Conservation (phyloP, 64 coral and sea anemone genomes). For the Montipora foliosa region DNA sequence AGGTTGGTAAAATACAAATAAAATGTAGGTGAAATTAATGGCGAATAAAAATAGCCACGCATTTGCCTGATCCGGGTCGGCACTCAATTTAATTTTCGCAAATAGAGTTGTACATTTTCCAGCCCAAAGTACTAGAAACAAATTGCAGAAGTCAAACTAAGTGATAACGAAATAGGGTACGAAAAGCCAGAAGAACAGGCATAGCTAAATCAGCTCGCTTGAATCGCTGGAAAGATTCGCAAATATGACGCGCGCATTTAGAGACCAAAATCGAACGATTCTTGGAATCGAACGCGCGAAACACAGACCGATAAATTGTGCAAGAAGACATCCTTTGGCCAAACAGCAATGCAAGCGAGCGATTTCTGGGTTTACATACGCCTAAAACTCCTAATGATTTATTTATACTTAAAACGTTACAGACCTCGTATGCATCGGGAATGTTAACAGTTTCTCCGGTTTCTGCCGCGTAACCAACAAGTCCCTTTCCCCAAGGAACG, state of each 20-base stretch:
- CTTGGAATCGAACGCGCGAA: neutral
- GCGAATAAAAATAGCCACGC: constrained; percentile 40
- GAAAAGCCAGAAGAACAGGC: neutral
- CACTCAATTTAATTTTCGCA: constrained; percentile 50
- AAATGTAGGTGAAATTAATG: constrained; percentile 55
- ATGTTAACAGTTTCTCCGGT: constrained; percentile 99
- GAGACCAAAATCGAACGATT: constrained; percentile 19
- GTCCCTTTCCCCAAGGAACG: constrained; percentile 93
- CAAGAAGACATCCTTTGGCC: constrained; percentile 3
- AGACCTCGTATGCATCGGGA: constrained; percentile 98
- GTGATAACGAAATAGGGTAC: neutral
- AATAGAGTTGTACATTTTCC: constrained; percentile 2
- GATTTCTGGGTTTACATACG: constrained; percentile 39
- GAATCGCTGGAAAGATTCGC: neutral
- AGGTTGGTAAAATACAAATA: constrained; percentile 61
- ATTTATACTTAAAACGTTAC: constrained; percentile 96
- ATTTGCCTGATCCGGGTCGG: constrained; percentile 25
- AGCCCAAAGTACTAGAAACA: neutral
- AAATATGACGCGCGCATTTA: neutral
- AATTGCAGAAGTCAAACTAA: constrained; percentile 17
- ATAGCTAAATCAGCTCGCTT: constrained; percentile 21
- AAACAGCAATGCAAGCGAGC: constrained; percentile 60
- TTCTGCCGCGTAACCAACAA: constrained; percentile 96
- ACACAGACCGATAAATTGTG: constrained; percentile 3
- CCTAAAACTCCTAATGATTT: constrained; percentile 91